Evolutionary conservation across 2,888 invertebrate species (phyloP).

Genomic region (Aphidoletes aphidimyza): DNA sequence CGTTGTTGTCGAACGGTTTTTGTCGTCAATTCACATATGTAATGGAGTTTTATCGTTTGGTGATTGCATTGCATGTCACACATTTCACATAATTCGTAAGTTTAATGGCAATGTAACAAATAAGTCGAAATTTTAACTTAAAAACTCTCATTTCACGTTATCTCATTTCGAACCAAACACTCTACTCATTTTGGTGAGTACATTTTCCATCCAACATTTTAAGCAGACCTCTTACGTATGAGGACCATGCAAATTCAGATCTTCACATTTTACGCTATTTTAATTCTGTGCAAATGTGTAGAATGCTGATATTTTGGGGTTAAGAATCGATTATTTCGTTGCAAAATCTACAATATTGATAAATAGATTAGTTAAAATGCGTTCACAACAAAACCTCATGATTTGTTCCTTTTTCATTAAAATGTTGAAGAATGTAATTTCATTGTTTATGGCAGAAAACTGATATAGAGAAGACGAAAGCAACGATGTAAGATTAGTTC

Average conservation of each 20-base stretch:
- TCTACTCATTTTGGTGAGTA: too few species aligned
- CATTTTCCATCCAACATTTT: background rate
- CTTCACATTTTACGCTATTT: background rate
- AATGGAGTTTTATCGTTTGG: conserved; percentile 42
- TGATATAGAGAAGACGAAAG: too few species aligned
- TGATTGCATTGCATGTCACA: conserved; percentile 42
- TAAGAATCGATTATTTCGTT: conserved; percentile 1
- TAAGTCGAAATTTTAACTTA: conserved; percentile 28
- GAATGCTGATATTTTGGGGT: background rate
- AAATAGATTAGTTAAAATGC: conserved; percentile 12
- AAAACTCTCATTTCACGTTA: conserved; percentile 4
- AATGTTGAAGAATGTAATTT: background rate
- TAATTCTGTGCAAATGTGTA: background rate
- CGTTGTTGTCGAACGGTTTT: background rate
- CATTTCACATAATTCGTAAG: conserved; percentile 25
- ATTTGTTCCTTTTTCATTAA: background rate
- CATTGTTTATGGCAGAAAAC: background rate
- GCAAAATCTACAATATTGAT: conserved; percentile 10
- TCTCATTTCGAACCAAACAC: background rate
- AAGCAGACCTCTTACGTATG: conserved; percentile 12
- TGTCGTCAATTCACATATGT: conserved; percentile 45
- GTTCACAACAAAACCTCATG: conserved; percentile 13
- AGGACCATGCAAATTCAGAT: conserved; percentile 13
- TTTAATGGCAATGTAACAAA: conserved; percentile 38
- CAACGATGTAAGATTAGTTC: conserved; percentile 27